A percentile compares a stretch with the other conserved stretches of the same genome.
Conservation (phyloP, 2,888 invertebrate genomes). For the Xanthia icteritia region DNA sequence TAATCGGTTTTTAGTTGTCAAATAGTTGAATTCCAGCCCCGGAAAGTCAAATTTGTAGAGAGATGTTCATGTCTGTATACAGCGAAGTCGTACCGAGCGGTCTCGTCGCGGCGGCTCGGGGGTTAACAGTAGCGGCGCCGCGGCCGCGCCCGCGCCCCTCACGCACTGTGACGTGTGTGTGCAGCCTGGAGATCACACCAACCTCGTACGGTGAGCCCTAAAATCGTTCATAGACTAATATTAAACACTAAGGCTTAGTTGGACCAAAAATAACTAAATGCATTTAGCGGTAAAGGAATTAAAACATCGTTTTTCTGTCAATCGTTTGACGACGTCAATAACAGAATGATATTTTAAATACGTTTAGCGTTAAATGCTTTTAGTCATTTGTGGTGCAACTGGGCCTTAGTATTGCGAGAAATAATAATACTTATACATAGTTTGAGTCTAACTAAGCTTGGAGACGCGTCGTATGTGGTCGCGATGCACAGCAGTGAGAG, state of each 20-base stretch:
- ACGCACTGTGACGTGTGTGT: slow-evolving; percentile 92
- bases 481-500: not conserved
- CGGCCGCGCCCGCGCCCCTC: slow-evolving; percentile 68
- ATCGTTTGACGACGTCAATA: not conserved
- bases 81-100: slow-evolving; percentile 68
- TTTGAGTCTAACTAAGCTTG: not conserved
- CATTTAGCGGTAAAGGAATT: not conserved
- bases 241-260: not conserved
- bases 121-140: slow-evolving; percentile 42
- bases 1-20: no score
- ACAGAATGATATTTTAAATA: not conserved
- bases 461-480: not conserved
- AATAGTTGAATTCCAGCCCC: no score
- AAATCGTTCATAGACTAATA: not conserved
- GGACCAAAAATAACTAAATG: not conserved
- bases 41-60: not conserved
- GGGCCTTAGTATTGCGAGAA: not conserved
- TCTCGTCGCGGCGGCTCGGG: slow-evolving; percentile 66
- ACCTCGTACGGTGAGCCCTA: slow-evolving; percentile 91
- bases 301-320: no score
- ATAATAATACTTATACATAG: not conserved
- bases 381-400: not conserved
- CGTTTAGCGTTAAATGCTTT: not conserved
- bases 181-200: slow-evolving; percentile 90
- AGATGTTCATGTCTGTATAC: slow-evolving; percentile 17